Evolutionary conservation across 2,113 vertebrate genomes (phyloP), one percentile per base, ranked within the genome.

Genomic region (Amazona vittata): DNA sequence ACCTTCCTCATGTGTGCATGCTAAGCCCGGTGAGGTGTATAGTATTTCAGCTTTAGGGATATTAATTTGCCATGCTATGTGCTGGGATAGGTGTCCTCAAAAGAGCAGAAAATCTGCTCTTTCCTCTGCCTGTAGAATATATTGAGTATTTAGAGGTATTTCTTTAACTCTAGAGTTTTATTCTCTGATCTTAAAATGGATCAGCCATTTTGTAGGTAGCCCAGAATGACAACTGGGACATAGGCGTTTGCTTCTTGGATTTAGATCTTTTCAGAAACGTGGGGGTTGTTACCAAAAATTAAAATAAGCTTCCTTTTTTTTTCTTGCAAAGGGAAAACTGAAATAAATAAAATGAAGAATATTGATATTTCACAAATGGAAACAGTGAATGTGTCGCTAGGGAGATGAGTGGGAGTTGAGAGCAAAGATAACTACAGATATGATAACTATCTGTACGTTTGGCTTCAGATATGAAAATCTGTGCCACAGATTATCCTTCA

Each of bases 391-490:
- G 83, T 82, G 83, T 89, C 97, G 3, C 91, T 74, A 33, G 94
- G 94, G 96, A 96, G 91, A 60, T 25, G 78, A 78, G 69, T 85
- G 89, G 92, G 89, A 71, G 70, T 64, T 76, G 80, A 71, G 96
- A 96, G 71, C 93, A 87, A 94, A 93, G 96, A 92, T 68, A 96
- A 95, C 87, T 80, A 49, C 94, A 93, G 84, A 90, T 64, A 59
- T 68, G 91, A 86, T 91, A 81, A 93, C 57, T 68, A 46, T 94
- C 90, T 92, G 67, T 86, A 9, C 22, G 0, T 94, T 93, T 96
- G 96, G 96, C 88, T 97, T 94, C 91, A 55, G 44, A 93, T 43
- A 39, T 21, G 83, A 88, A 91, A 90, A 90, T 76, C 89, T 78
- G 83, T 97, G 90, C 82, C 90, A 91, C 41, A 35, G 90, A 93